phyloP scores from a whole-genome alignment of 2,797 vertebrate genomes.

The Pygocentrus nattereri region DNA sequence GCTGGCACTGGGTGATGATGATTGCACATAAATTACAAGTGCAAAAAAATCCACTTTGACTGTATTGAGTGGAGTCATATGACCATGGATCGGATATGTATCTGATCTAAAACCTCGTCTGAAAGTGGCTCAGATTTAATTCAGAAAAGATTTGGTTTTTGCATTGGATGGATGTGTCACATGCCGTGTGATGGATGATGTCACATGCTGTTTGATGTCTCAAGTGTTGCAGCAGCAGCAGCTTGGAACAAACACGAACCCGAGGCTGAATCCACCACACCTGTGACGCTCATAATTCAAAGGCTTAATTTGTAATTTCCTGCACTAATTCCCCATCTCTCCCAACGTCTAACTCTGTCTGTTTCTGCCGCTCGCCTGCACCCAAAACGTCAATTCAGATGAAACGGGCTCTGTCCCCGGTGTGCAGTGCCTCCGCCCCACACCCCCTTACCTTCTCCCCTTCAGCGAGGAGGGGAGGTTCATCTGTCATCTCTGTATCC shows the following conservation, averaged over 20 bases:
- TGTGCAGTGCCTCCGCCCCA: constrained; percentile 24
- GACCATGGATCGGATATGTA: no score
- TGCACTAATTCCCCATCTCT: constrained; percentile 39
- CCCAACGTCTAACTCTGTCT: constrained; percentile 24
- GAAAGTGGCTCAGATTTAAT: neutral
- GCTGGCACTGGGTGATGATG: neutral
- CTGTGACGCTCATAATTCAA: constrained; percentile 30
- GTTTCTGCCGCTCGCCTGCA: constrained; percentile 37
- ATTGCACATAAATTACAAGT: neutral
- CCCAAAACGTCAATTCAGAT: constrained; percentile 60
- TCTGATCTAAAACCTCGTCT: neutral
- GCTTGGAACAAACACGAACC: constrained; percentile 24
- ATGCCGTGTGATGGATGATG: neutral
- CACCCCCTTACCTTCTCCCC: constrained; percentile 46
- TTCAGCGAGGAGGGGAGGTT: constrained; percentile 57
- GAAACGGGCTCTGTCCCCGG: constrained; percentile 52
- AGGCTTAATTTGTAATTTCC: constrained; percentile 36
- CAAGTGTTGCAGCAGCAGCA: constrained; percentile 2
- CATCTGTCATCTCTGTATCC: constrained; percentile 59
- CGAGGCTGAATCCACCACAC: constrained; percentile 14
- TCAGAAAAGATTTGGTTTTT: neutral
- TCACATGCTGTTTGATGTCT: neutral
- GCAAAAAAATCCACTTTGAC: neutral
- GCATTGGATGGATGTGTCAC: neutral
- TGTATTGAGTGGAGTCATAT: neutral